A percentile compares a stretch with the other conserved stretches of the same genome.
These are phyloP conservation scores for Strigamia transsilvanica DNA, from an alignment of 2,888 invertebrate genomes.

Conservation along the genomic window DNA sequence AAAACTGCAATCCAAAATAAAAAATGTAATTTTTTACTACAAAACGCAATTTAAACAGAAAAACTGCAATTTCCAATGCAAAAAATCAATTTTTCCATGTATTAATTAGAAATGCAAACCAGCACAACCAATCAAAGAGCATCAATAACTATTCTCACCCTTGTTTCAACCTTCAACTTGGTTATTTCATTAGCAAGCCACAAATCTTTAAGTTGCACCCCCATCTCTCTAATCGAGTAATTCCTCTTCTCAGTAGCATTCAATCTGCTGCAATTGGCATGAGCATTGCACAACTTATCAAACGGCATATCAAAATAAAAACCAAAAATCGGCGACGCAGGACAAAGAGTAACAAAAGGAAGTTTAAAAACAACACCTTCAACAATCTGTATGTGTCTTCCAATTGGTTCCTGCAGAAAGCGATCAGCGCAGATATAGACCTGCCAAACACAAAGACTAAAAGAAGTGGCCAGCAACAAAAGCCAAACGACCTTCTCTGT, in stretches of 20 bases:
- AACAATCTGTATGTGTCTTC: not conserved
- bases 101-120: too few species aligned
- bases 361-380: not conserved
- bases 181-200: not conserved
- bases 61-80: too few species aligned
- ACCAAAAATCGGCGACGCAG: not conserved
- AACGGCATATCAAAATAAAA: not conserved
- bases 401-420: not conserved
- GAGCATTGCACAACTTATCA: not conserved
- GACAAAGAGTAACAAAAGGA: not conserved
- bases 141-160: too few species aligned
- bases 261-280: not conserved
- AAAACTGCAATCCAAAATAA: too few species aligned
- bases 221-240: not conserved
- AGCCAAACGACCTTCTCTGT: not conserved
- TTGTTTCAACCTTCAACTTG: not conserved
- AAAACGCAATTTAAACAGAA: too few species aligned
- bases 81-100: too few species aligned
- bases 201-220: not conserved
- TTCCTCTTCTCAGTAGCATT: not conserved
- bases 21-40: too few species aligned
- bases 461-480: not conserved
- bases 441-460: not conserved
- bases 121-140: too few species aligned
- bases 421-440: not conserved